These are phyloP conservation scores for Dromococcyx pavoninus DNA, from an alignment of 2,797 vertebrate species.

Conservation along the genomic window DNA sequence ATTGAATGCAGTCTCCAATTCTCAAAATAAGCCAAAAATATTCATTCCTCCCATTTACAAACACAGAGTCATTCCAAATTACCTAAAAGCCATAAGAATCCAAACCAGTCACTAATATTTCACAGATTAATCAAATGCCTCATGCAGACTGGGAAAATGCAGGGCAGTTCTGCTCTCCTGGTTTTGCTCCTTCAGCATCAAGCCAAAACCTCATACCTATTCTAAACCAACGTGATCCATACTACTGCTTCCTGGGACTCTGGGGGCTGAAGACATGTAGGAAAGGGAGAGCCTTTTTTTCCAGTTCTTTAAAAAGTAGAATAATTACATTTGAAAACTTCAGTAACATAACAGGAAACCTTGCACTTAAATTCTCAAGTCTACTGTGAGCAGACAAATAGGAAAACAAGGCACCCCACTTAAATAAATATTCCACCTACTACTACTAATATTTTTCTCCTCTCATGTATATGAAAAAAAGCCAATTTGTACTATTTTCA, in stretches of 20 bases:
- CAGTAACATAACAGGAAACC: neutral
- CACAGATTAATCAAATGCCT: neutral
- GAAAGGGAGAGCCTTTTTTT: neutral
- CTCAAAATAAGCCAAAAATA: neutral
- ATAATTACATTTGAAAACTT: neutral
- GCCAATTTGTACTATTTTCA: constrained; percentile 18
- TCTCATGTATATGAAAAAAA: neutral
- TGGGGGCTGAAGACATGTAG: neutral
- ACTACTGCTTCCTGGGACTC: neutral
- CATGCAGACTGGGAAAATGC: neutral
- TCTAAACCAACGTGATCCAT: neutral
- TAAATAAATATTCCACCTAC: constrained; percentile 40
- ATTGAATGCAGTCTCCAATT: neutral
- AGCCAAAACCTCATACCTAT: neutral
- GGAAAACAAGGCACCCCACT: neutral
- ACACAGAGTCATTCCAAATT: neutral
- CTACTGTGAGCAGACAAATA: constrained; percentile 14
- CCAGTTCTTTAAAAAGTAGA: neutral
- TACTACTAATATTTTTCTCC: constrained; percentile 6
- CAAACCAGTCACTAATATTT: neutral
- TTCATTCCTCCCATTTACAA: neutral
- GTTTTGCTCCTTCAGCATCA: neutral
- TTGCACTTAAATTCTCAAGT: neutral
- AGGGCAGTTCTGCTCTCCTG: neutral
- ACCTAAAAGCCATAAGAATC: neutral